phyloP scores from a whole-genome alignment of 2,113 vertebrate species.

The Stigmatopora nigra region DNA sequence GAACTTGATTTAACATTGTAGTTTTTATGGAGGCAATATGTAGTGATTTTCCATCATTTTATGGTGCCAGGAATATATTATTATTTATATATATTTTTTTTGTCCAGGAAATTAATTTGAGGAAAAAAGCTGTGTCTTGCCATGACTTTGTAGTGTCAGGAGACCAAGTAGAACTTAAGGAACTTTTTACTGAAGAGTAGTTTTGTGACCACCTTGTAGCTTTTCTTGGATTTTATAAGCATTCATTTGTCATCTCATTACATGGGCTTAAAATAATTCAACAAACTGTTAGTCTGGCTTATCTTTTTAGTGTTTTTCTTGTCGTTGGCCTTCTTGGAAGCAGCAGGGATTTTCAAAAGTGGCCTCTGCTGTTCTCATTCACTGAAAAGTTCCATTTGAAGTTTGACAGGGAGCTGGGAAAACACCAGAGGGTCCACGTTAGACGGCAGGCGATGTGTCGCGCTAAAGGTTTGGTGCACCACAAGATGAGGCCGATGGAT shows the following conservation, averaged over 20 bases:
- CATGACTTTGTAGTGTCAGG: too few species aligned
- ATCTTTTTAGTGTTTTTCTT: slow-evolving; percentile 37
- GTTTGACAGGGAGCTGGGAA: slow-evolving; percentile 75
- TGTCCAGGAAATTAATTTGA: background rate
- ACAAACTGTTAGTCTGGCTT: slow-evolving; percentile 63
- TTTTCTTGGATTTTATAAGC: background rate
- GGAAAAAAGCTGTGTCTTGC: background rate
- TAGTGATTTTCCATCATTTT: too few species aligned
- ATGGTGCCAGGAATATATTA: background rate
- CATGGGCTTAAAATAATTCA: slow-evolving; percentile 75
- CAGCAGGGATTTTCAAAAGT: slow-evolving; percentile 40
- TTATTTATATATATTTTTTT: background rate
- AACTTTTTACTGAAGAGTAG: too few species aligned
- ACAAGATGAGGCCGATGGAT: background rate
- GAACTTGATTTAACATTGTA: background rate
- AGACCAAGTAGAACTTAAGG: too few species aligned
- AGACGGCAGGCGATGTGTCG: slow-evolving; percentile 46
- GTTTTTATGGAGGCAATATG: background rate
- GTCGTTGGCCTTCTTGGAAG: slow-evolving; percentile 46
- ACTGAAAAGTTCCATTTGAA: slow-evolving; percentile 74
- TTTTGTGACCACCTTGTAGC: background rate
- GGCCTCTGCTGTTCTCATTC: slow-evolving; percentile 73
- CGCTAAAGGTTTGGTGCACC: background rate
- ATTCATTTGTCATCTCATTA: slow-evolving; percentile 16
- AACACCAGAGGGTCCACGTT: slow-evolving; percentile 76